These are phyloP conservation scores for Drosophila guanche DNA, from an alignment of 1,140 invertebrate genomes.

Conservation along the genomic window DNA sequence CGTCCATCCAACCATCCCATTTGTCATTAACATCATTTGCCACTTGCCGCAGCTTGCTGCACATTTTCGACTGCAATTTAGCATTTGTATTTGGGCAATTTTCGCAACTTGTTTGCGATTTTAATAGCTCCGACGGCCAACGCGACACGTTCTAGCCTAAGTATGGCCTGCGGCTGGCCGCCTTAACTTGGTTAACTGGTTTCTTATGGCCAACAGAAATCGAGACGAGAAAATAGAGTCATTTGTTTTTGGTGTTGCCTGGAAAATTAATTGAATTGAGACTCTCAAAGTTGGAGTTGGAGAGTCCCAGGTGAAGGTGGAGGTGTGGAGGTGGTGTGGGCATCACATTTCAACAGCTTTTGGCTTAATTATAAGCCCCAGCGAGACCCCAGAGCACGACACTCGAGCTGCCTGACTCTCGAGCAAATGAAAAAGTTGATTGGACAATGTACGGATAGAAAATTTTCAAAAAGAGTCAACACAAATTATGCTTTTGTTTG, in stretches of 20 bases:
- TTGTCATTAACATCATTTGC: constrained; percentile 42
- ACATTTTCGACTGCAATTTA: constrained; percentile 42
- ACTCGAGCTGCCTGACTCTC: constrained; percentile 18
- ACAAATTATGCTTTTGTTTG: constrained; percentile 50
- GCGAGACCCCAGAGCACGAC: constrained; percentile 13
- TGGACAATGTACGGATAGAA: constrained; percentile 38
- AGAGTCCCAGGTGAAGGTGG: neutral
- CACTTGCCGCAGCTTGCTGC: constrained; percentile 52
- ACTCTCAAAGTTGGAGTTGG: constrained; percentile 1
- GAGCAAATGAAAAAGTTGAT: constrained; percentile 17
- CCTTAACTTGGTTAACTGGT: constrained; percentile 14
- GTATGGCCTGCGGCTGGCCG: constrained; percentile 21
- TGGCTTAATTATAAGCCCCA: constrained; percentile 50
- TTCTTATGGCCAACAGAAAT: constrained; percentile 32
- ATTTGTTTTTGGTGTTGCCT: constrained; percentile 42
- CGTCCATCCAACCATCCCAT: constrained; percentile 40
- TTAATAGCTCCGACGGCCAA: constrained; percentile 25
- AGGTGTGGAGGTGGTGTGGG: constrained; percentile 25
- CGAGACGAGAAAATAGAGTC: constrained; percentile 42
- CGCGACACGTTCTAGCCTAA: constrained; percentile 35
- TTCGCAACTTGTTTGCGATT: constrained; percentile 42
- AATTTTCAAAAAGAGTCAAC: constrained; percentile 42
- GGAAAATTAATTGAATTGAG: constrained; percentile 53
- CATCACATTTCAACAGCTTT: constrained; percentile 48
- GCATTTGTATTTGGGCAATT: constrained; percentile 41